These are phyloP conservation scores for Notothenia rossii DNA, from an alignment of 2,113 vertebrate species.

Conservation along the genomic window DNA sequence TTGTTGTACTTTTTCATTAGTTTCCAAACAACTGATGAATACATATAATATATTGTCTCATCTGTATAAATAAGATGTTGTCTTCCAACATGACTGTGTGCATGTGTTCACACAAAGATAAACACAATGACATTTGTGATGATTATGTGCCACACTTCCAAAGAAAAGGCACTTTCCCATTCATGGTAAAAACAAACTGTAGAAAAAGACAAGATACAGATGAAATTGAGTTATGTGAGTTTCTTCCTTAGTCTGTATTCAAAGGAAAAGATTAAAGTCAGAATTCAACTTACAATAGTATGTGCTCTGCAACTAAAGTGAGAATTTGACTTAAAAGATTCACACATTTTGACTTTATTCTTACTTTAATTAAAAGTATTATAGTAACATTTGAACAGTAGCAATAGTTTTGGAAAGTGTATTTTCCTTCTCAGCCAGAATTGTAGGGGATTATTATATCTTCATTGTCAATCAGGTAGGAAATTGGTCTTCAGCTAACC, in stretches of 20 bases:
- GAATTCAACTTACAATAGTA: background rate
- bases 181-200: background rate
- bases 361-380: background rate
- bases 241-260: background rate
- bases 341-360: background rate
- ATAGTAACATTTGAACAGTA: no score
- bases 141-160: background rate
- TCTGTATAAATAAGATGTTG: background rate
- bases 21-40: background rate
- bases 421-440: no score
- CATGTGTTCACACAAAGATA: background rate
- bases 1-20: slow-evolving; percentile 21
- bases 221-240: background rate
- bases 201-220: background rate
- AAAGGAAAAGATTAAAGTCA: background rate
- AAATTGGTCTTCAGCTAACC: background rate
- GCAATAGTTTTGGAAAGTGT: no score
- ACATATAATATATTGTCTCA: background rate
- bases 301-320: background rate
- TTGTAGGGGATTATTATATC: background rate
- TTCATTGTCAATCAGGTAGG: background rate
- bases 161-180: background rate
- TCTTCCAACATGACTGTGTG: background rate
- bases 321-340: background rate
- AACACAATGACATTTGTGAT: background rate